A percentile compares a stretch with the other conserved stretches of the same genome.
These are phyloP conservation scores for Hippoglossus hippoglossus DNA, from an alignment of 2,797 vertebrate species.

Conservation along the genomic window DNA sequence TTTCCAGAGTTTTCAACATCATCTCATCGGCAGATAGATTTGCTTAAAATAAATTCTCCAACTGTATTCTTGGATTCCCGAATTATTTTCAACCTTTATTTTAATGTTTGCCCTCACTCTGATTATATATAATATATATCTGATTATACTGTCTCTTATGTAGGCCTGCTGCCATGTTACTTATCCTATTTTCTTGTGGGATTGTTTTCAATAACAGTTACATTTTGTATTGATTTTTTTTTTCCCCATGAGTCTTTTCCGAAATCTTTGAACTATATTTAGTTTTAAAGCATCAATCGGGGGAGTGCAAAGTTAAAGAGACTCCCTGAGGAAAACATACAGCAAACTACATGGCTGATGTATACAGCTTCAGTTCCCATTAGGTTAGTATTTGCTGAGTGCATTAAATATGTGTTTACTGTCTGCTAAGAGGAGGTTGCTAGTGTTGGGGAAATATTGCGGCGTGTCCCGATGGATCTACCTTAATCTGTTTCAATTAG, in stretches of 20 bases:
- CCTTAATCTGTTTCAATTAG: conserved; percentile 18
- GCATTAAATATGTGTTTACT: background rate
- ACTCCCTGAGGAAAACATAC: background rate
- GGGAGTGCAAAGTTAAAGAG: background rate
- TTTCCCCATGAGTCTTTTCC: too few species aligned
- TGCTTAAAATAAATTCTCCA: too few species aligned
- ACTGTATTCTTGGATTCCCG: background rate
- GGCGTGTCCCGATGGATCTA: background rate
- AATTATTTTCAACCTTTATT: background rate
- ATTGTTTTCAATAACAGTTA: too few species aligned
- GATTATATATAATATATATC: background rate
- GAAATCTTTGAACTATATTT: too few species aligned
- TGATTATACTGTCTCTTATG: too few species aligned
- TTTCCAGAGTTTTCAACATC: too few species aligned
- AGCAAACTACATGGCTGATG: background rate
- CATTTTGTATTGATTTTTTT: too few species aligned
- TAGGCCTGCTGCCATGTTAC: too few species aligned
- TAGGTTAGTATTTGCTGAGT: background rate
- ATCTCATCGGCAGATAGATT: too few species aligned
- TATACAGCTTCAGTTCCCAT: background rate
- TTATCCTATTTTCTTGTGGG: too few species aligned
- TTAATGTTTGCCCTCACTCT: background rate
- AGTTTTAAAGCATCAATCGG: too few species aligned
- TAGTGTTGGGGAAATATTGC: background rate
- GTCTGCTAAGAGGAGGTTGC: background rate